A percentile compares a stretch with the other conserved stretches of the same genome.
These are phyloP conservation scores for Siniperca obscura DNA, from an alignment of 2,797 vertebrate genomes.

Conservation along the genomic window DNA sequence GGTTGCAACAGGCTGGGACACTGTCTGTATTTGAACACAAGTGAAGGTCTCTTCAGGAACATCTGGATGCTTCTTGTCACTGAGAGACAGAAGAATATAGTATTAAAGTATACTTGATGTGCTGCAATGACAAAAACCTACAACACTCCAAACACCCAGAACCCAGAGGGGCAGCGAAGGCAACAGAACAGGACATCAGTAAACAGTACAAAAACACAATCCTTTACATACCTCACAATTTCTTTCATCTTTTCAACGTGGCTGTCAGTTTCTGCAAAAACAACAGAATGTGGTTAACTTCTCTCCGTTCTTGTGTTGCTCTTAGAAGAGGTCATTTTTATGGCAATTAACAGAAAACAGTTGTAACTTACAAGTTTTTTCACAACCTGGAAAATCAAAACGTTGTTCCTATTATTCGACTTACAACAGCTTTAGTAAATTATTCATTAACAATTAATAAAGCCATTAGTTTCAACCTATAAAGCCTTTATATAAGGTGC, in stretches of 20 bases:
- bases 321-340: background rate
- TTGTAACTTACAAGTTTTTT: no score
- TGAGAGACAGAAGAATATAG: conserved; percentile 27
- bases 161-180: background rate
- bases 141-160: background rate
- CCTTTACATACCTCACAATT: conserved; percentile 58
- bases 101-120: background rate
- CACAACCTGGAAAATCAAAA: no score
- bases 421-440: no score
- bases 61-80: conserved; percentile 46
- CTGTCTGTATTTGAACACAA: conserved; percentile 37
- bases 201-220: background rate
- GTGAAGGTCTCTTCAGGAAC: conserved; percentile 23
- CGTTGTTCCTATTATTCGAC: no score
- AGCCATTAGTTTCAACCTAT: background rate
- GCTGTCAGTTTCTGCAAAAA: conserved; percentile 65
- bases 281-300: background rate
- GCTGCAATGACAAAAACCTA: background rate
- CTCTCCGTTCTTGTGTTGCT: background rate
- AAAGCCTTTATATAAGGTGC: background rate
- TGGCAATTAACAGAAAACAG: background rate
- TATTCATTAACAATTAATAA: no score
- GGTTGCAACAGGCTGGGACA: background rate
- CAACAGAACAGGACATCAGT: background rate
- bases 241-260: conserved; percentile 47